Evolutionary conservation across 2,888 invertebrate species (phyloP), one percentile per base, ranked within the genome.

Genomic region (Cheilosia soror): DNA sequence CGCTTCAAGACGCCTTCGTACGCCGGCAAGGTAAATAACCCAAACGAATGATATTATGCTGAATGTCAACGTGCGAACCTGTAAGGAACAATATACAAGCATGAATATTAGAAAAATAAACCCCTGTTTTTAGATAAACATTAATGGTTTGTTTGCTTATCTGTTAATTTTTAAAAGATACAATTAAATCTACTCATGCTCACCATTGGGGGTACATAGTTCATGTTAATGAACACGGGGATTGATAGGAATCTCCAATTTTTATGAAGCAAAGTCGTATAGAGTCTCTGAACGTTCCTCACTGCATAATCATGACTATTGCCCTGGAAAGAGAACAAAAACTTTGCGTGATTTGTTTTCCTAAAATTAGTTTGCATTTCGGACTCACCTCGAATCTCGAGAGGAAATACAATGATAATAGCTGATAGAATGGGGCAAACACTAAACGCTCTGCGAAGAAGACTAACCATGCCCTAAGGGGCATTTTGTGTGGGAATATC

Each of bases 191-290:
- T 11, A 37, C 1, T 37, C 37, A 49, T 20, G 75, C 84, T 88
- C 88, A 96, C 96, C 95, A 96, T 94, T 76, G 96, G 95, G 25
- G 97, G 97, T 5, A 97, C 95, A 88, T 95, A 95, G 85, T 94
- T 94, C 87, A 96, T 93, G 90, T 97, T 97, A 25, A 97, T 92
- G 79, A 95, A 94, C 88, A 96, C 96, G 89, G 96, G 93, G 7
- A 96, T 86, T 0, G 96, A 96, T 51, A 97, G 91, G 93, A 95
- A 96, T 90, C 95, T 95, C 95, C 96, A 96, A 91, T 96, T 97
- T 2, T 96, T 95, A 86, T 94, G 93, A 37, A 97, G 91, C 25
- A 96, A 93, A 0, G 95, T 94, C 92, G 93, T 93, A 89, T 96
- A 96, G 2, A 96, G 90, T 55, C 93, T 93, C 86, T 93, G 91